A percentile compares a stretch with the other conserved stretches of the same genome.
phyloP scores from a whole-genome alignment of 92 coral and sea anemone genomes.

The Scolanthus callimorphus region DNA sequence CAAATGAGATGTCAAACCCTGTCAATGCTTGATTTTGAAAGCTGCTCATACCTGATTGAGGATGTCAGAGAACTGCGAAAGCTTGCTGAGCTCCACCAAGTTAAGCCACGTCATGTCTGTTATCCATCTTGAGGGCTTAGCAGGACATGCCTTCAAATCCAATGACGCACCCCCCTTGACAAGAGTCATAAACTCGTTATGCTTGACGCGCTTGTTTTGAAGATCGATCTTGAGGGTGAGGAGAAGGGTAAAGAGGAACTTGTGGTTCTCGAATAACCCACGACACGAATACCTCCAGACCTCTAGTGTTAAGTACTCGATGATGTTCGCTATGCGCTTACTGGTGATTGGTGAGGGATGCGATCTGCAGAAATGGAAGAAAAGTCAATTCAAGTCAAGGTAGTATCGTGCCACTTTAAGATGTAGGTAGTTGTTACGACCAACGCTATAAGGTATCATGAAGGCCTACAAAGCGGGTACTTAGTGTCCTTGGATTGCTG shows the following conservation, averaged over 20 bases:
- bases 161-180: slow-evolving; percentile 95
- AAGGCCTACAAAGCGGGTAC: too few relatives aligned
- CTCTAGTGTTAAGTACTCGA: slow-evolving; percentile 82
- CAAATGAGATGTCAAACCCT: too few relatives aligned
- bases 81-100: slow-evolving; percentile 82
- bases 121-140: slow-evolving; percentile 92
- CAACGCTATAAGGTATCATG: too few relatives aligned
- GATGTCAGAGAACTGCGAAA: slow-evolving; percentile 91
- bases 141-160: slow-evolving; percentile 88
- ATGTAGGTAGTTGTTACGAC: too few relatives aligned
- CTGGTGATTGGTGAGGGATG: slow-evolving; percentile 92
- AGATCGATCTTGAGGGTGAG: slow-evolving; percentile 89
- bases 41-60: slow-evolving; percentile 93
- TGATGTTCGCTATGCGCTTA: slow-evolving; percentile 88
- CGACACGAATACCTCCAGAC: slow-evolving; percentile 93
- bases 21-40: too few relatives aligned
- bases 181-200: slow-evolving; percentile 89
- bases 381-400: too few relatives aligned
- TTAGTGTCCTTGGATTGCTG: too few relatives aligned
- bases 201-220: slow-evolving; percentile 83
- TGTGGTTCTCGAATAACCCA: slow-evolving; percentile 87
- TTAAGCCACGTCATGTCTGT: slow-evolving; percentile 96
- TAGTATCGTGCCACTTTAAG: too few relatives aligned
- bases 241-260: slow-evolving; percentile 86
- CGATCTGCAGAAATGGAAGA: slow-evolving; percentile 44